These are phyloP conservation scores for Tiaroga cobitis DNA, from an alignment of 2,797 vertebrate genomes.

Conservation along the genomic window DNA sequence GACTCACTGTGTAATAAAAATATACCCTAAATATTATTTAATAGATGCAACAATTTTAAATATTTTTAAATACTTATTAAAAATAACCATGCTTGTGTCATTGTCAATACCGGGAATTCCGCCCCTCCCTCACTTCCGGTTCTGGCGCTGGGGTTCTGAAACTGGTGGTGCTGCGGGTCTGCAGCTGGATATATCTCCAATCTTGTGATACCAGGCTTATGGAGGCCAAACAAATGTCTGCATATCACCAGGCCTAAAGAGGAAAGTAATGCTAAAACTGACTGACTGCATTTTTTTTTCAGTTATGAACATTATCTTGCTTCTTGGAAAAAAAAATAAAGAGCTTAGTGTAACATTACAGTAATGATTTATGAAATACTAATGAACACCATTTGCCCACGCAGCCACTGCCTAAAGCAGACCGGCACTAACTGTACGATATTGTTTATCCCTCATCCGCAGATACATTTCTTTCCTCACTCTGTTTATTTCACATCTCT, in stretches of 20 bases:
- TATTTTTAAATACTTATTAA: too few species aligned
- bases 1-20: too few species aligned
- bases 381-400: conserved; percentile 51
- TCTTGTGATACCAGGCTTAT: conserved; percentile 32
- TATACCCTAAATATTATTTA: too few species aligned
- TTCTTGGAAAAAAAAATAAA: neutral
- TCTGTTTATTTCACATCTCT: conserved; percentile 60
- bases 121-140: too few species aligned
- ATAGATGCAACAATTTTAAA: too few species aligned
- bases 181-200: too few species aligned
- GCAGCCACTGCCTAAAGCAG: conserved; percentile 51
- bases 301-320: neutral
- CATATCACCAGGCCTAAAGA: neutral
- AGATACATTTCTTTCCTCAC: conserved; percentile 50
- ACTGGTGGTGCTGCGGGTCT: too few species aligned
- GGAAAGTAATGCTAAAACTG: neutral
- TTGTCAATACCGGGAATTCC: too few species aligned
- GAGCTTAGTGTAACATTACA: conserved; percentile 31
- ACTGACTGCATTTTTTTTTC: neutral
- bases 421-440: conserved; percentile 44
- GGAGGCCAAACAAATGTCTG: neutral
- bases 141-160: too few species aligned
- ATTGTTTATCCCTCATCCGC: conserved; percentile 54
- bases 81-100: too few species aligned
- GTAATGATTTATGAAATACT: conserved; percentile 47